These are phyloP conservation scores for Malurus leucopterus DNA, from an alignment of 2,797 vertebrate species.

Conservation along the genomic window DNA sequence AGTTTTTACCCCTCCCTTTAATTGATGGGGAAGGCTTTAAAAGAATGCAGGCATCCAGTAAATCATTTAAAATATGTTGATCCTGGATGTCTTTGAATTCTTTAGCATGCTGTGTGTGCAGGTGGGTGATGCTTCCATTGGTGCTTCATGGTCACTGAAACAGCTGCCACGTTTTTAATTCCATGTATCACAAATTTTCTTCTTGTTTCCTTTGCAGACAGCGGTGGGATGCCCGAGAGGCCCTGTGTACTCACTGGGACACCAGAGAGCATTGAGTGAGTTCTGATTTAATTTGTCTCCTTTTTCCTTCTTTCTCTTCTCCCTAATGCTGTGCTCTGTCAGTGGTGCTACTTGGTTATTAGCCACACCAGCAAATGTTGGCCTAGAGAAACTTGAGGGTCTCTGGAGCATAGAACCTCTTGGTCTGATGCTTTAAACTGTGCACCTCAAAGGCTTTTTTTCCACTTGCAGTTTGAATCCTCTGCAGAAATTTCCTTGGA, in stretches of 20 bases:
- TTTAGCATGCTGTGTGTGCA: not conserved
- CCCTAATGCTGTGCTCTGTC: conserved; percentile 55
- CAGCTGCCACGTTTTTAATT: not conserved
- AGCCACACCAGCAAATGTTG: conserved; percentile 27
- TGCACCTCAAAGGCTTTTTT: conserved; percentile 18
- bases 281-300: conserved; percentile 52
- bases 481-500: conserved; percentile 11
- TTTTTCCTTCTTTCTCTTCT: conserved; percentile 61
- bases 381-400: conserved; percentile 32
- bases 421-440: conserved; percentile 39
- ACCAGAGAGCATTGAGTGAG: conserved; percentile 98
- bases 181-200: not conserved
- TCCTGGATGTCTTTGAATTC: not conserved
- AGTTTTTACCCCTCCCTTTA: not conserved
- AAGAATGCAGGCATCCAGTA: conserved; percentile 4
- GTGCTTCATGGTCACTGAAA: not conserved
- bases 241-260: conserved; percentile 95
- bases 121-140: not conserved
- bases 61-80: not conserved
- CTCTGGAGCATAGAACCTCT: conserved; percentile 28
- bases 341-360: conserved; percentile 41
- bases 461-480: conserved; percentile 2
- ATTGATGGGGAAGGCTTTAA: not conserved
- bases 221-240: conserved; percentile 94
- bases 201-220: conserved; percentile 78